A percentile compares a stretch with the other conserved stretches of the same genome.
Conservation (phyloP, 1,140 invertebrate genomes). For the Pseudoatta argentina region DNA sequence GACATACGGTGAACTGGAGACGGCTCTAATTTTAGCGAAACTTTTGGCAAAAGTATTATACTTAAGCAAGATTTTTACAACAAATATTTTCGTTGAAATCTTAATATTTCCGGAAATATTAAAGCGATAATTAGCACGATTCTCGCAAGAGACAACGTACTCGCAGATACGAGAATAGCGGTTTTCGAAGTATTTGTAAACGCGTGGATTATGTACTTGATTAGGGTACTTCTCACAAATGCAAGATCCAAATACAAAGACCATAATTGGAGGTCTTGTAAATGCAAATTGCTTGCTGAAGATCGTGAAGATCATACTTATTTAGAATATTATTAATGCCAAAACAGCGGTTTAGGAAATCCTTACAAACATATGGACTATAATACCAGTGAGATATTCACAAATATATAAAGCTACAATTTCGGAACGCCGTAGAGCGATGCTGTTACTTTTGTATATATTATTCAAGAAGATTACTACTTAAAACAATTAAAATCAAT, state of each 20-base stretch:
- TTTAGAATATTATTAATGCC: conserved; percentile 46
- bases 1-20: conserved; percentile 52
- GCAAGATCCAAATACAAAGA: conserved; percentile 52
- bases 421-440: background rate
- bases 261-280: conserved; percentile 37
- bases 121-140: conserved; percentile 8
- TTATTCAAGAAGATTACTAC: background rate
- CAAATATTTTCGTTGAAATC: background rate
- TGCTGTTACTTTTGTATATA: background rate
- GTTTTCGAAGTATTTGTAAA: conserved; percentile 29
- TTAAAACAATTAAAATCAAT: background rate
- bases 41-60: background rate
- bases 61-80: background rate
- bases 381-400: conserved; percentile 13
- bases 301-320: conserved; percentile 37
- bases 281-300: conserved; percentile 37
- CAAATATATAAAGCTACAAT: conserved; percentile 26
- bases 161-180: conserved; percentile 26
- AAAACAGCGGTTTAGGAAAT: conserved; percentile 44
- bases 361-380: conserved; percentile 29
- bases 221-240: conserved; percentile 43
- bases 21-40: conserved; percentile 53
- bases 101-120: conserved; percentile 13
- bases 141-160: background rate
- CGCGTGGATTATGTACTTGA: conserved; percentile 35